Evolutionary conservation across 2,888 invertebrate genomes (phyloP), one percentile per base, ranked within the genome.

Genomic region (Agrochola lychnidis): DNA sequence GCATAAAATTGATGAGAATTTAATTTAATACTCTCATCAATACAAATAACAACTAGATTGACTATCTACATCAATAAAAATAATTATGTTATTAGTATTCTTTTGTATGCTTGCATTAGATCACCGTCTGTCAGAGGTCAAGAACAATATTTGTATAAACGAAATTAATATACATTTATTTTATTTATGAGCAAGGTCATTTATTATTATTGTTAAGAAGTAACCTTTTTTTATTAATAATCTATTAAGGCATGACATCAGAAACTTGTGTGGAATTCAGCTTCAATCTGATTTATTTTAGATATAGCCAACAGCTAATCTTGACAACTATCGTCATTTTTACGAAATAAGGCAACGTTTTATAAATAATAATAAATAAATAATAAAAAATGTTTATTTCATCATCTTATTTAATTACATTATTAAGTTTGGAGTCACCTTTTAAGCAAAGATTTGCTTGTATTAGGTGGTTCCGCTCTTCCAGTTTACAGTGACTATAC

Each of bases 91-190:
- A 59, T 64, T 64, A 19, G 0, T 30, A 25, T 64, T 4, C 10
- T 42, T 63, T 62, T 69, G 14, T 64, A 25, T 42, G 19, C 4
- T 30, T 57, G 4, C 4, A n/a, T 57, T 36, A 56, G 63, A 71
- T 78, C 30, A 63, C 40, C 45, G 53, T 40, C 14, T 48, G 30
- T 9, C 30, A 53, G 51, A 42, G 64, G 70, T 70, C 83, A 78
- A 62, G 56, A 78, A n/a, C 12, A 56, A 77, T n/a, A n/a, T 78
- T 80, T 62, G n/a, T 66, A 70, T 80, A 45, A 40, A 67, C 4
- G 36, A 42, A 45, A 67, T 76, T 63, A 81, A 51, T 63, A 16
- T 59, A 45, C 25, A 36, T 30, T 66, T 25, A 14, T 67, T 22
- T 73, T 42, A 25, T 64, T 25, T 53, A 45, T n/a, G 5, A n/a